These are phyloP conservation scores for Sparus aurata DNA, from an alignment of 2,797 vertebrate genomes.

Conservation along the genomic window DNA sequence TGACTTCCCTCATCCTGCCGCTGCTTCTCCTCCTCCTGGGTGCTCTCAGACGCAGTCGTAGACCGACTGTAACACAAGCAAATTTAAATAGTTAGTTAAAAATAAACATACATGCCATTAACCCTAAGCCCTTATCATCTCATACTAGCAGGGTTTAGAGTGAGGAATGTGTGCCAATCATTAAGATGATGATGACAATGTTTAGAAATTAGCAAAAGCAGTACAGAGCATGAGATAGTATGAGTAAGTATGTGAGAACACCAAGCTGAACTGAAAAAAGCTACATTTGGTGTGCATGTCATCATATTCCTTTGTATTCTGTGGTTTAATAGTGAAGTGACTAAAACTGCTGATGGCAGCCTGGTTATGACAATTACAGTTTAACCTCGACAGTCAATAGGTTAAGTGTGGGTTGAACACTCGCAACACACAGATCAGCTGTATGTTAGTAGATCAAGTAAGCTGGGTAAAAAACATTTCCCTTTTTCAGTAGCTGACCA, in stretches of 20 bases:
- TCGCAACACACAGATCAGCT: background rate
- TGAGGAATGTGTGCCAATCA: background rate
- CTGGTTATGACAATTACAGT: background rate
- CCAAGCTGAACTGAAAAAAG: background rate
- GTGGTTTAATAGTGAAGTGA: background rate
- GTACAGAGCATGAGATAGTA: background rate
- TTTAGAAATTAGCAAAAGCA: too few species aligned
- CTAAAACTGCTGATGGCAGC: background rate
- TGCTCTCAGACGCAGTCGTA: slow-evolving; percentile 83
- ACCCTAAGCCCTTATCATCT: background rate
- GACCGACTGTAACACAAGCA: slow-evolving; percentile 71
- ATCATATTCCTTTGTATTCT: background rate
- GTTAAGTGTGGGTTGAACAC: background rate
- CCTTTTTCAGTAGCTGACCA: background rate
- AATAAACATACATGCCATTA: too few species aligned
- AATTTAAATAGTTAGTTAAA: background rate
- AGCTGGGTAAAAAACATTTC: background rate
- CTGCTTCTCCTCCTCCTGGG: slow-evolving; percentile 84
- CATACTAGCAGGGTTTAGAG: background rate
- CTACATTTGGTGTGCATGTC: background rate
- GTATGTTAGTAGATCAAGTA: background rate
- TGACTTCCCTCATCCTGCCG: slow-evolving; percentile 79
- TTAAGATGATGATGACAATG: too few species aligned
- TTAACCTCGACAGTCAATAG: background rate
- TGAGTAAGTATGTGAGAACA: background rate